These are phyloP conservation scores for Mythimna vitellina DNA, from an alignment of 2,888 invertebrate genomes.

Conservation along the genomic window DNA sequence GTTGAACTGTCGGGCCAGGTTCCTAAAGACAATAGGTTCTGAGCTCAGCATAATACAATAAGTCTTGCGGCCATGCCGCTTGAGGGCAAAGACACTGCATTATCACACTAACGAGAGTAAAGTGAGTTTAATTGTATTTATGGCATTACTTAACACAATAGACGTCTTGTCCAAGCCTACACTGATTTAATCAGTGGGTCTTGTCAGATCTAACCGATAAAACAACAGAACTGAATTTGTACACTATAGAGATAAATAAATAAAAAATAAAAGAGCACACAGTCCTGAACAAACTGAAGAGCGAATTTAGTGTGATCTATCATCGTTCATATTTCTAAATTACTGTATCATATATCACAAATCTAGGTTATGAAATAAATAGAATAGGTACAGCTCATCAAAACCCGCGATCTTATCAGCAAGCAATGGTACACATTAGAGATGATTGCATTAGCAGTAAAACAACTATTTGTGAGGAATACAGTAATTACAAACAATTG, in stretches of 20 bases:
- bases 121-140: slow-evolving; percentile 90
- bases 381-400: slow-evolving; percentile 17
- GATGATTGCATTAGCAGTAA: slow-evolving; percentile 31
- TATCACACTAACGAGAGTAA: slow-evolving; percentile 87
- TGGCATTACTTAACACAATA: slow-evolving; percentile 85
- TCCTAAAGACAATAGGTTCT: slow-evolving; percentile 61
- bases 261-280: neutral
- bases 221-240: slow-evolving; percentile 9
- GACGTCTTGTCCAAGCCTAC: slow-evolving; percentile 69
- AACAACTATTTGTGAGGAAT: slow-evolving; percentile 24
- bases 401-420: slow-evolving; percentile 26
- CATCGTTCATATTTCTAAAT: slow-evolving; percentile 17
- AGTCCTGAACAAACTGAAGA: neutral
- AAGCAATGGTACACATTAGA: slow-evolving; percentile 27
- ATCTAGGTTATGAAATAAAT: slow-evolving; percentile 43
- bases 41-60: slow-evolving; percentile 70
- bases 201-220: slow-evolving; percentile 56
- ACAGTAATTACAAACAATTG: slow-evolving; percentile 22
- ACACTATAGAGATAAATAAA: neutral
- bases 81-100: slow-evolving; percentile 86
- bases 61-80: slow-evolving; percentile 63
- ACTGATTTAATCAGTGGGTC: slow-evolving; percentile 62
- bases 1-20: slow-evolving; percentile 51
- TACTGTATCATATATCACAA: slow-evolving; percentile 9
- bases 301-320: neutral